A percentile compares a stretch with the other conserved stretches of the same genome.
Conservation (phyloP, 2,797 vertebrate genomes). For the Rhinogobio ventralis region DNA sequence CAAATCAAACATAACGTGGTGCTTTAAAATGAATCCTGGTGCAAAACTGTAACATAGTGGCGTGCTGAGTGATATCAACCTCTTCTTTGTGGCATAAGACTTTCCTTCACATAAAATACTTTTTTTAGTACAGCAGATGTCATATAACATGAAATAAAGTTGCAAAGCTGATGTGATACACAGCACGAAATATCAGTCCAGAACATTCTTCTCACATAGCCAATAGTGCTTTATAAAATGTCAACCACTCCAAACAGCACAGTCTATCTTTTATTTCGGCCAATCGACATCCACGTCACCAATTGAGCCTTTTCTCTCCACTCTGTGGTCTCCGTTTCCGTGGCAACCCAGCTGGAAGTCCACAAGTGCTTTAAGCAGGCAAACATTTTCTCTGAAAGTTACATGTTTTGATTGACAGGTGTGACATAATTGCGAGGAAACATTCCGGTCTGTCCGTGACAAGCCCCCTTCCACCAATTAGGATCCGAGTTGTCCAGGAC, state of each 20-base stretch:
- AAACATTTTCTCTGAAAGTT: constrained; percentile 63
- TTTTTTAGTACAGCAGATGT: constrained; percentile 23
- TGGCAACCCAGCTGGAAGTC: constrained; percentile 40
- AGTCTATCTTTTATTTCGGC: neutral
- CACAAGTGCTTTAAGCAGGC: constrained; percentile 17
- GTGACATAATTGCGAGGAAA: constrained; percentile 98
- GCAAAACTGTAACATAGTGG: neutral
- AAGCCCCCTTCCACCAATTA: constrained; percentile 96
- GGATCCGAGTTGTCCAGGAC: constrained; percentile 90
- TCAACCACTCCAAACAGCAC: constrained; percentile 11
- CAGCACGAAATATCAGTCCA: neutral
- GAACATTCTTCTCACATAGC: constrained; percentile 12
- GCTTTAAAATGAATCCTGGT: neutral
- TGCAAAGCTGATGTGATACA: constrained; percentile 1
- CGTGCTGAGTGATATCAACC: neutral
- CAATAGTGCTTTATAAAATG: constrained; percentile 13
- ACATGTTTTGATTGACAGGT: constrained; percentile 94
- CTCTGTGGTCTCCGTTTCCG: constrained; percentile 40
- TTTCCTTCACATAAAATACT: neutral
- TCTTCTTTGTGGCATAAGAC: neutral
- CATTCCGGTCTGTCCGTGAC: constrained; percentile 96
- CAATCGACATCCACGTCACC: constrained; percentile 23
- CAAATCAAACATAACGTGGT: neutral
- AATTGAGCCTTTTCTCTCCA: constrained; percentile 25
- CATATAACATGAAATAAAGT: constrained; percentile 19